Evolutionary conservation across 2,888 invertebrate genomes (phyloP).

Genomic region (Phragmatobia fuliginosa): DNA sequence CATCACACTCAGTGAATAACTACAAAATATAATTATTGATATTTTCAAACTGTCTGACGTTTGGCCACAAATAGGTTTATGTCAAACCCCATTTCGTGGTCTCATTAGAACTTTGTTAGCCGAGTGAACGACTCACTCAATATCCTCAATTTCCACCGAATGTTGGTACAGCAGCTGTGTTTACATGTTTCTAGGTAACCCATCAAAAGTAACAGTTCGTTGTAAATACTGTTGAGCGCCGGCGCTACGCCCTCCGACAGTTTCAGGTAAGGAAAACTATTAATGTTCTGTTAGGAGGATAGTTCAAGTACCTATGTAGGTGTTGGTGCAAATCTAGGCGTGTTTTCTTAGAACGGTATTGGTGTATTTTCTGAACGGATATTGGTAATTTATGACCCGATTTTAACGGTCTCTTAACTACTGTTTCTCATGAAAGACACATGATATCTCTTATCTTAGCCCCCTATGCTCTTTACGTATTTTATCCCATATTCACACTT

Average conservation of each 20-base stretch:
- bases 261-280: conserved; percentile 12
- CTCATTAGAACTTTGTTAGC: neutral
- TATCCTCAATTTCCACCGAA: neutral
- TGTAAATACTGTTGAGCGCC: neutral
- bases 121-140: neutral
- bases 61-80: neutral
- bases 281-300: conserved; percentile 5
- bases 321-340: neutral
- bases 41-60: neutral
- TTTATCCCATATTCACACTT: too few species aligned
- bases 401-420: neutral
- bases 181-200: conserved; percentile 11
- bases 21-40: too few species aligned
- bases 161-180: conserved; percentile 7
- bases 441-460: too few species aligned
- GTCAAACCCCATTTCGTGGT: neutral
- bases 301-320: neutral
- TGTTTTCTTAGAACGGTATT: conserved; percentile 11
- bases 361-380: neutral
- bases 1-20: too few species aligned
- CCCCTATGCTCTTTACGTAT: too few species aligned
- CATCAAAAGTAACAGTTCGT: conserved; percentile 10
- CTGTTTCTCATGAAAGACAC: neutral
- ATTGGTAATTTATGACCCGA: neutral
- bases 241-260: neutral